Conservation (phyloP, 2,888 invertebrate species). For the Achlya flavicornis region DNA sequence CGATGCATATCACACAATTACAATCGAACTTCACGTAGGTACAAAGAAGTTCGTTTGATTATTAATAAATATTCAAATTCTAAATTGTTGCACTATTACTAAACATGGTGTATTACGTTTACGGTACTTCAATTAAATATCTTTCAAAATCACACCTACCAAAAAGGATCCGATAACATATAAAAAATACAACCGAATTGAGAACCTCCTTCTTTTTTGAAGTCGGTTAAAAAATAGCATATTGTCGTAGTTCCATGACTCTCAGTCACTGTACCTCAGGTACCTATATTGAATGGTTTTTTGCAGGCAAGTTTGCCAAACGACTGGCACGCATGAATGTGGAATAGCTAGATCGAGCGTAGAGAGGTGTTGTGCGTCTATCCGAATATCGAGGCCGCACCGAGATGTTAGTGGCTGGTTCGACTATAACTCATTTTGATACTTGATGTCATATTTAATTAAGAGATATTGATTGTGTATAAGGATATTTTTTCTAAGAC, state of each 20-base stretch:
- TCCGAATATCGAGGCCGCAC: conserved; percentile 77
- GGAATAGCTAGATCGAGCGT: conserved; percentile 66
- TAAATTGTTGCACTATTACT: too few species aligned
- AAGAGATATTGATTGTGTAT: conserved; percentile 5
- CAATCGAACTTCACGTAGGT: too few species aligned
- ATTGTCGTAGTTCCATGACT: neutral
- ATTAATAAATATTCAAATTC: too few species aligned
- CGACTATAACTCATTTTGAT: conserved; percentile 42
- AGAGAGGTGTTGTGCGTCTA: conserved; percentile 61
- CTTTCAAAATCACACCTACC: neutral
- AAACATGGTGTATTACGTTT: neutral
- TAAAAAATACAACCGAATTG: too few species aligned
- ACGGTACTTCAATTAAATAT: neutral
- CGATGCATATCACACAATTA: too few species aligned
- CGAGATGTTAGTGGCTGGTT: conserved; percentile 58
- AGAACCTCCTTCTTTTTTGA: too few species aligned
- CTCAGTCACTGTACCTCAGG: neutral
- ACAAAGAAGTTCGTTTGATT: too few species aligned
- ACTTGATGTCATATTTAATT: conserved; percentile 36
- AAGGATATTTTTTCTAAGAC: too few species aligned
- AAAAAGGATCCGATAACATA: neutral
- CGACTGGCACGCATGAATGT: conserved; percentile 50
- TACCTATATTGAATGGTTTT: neutral
- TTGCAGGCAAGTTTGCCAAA: conserved; percentile 6
- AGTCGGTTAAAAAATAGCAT: too few species aligned